phyloP scores from a whole-genome alignment of 1,140 invertebrate genomes.

The Drosophila triauraria region DNA sequence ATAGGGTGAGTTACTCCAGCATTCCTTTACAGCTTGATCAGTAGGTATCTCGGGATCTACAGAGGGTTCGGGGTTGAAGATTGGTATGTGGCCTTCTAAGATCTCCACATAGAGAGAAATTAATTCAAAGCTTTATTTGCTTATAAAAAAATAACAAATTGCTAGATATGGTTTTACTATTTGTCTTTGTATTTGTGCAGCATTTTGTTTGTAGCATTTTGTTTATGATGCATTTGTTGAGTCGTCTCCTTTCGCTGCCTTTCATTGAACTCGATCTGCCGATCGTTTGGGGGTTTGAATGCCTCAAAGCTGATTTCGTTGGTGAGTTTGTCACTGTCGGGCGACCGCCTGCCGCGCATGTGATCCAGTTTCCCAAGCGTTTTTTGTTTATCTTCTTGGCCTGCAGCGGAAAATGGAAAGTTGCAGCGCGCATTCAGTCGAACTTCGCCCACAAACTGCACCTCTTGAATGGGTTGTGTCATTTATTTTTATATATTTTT shows the following conservation, averaged over 20 bases:
- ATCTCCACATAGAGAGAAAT: too few species aligned
- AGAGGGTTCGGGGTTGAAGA: neutral
- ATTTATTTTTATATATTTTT: slow-evolving; percentile 44
- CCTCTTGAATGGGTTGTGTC: slow-evolving; percentile 39
- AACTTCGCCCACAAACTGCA: slow-evolving; percentile 50
- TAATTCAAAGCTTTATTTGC: neutral
- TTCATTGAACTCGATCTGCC: slow-evolving; percentile 55
- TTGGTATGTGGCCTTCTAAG: neutral
- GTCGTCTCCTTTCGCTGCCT: slow-evolving; percentile 18
- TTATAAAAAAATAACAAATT: neutral
- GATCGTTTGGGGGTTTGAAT: slow-evolving; percentile 5
- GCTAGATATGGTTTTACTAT: too few species aligned
- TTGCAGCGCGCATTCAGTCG: slow-evolving; percentile 44
- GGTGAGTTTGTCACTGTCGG: slow-evolving; percentile 30
- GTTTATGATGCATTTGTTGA: neutral
- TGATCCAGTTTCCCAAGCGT: slow-evolving; percentile 41
- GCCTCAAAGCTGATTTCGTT: slow-evolving; percentile 12
- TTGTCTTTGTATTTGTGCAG: too few species aligned
- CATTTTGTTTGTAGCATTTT: neutral
- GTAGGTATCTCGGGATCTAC: neutral
- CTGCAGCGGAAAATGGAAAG: slow-evolving; percentile 50
- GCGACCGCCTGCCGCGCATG: slow-evolving; percentile 29
- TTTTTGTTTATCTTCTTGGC: slow-evolving; percentile 46
- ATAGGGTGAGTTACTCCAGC: slow-evolving; percentile 65
- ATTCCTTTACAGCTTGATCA: too few species aligned